These are phyloP conservation scores for Drosophila persimilis DNA, from an alignment of 1,140 invertebrate species.

Conservation along the genomic window DNA sequence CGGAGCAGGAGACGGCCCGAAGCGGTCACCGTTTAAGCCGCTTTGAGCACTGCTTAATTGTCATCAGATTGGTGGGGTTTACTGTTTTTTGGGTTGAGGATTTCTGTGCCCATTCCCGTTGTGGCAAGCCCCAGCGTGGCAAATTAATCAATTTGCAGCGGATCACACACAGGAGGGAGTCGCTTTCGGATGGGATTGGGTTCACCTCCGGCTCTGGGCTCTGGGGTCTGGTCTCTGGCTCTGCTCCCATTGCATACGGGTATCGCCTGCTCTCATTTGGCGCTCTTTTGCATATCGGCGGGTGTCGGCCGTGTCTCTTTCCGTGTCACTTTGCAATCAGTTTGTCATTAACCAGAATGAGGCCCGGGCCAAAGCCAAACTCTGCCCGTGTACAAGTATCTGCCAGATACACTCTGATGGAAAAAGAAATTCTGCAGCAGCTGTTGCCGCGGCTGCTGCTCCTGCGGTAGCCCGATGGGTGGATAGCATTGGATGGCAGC, in stretches of 20 bases:
- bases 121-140: constrained; percentile 51
- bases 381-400: constrained; percentile 1
- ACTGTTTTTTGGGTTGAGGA: constrained; percentile 4
- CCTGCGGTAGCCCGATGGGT: constrained; percentile 37
- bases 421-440: constrained; percentile 41
- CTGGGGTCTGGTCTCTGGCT: background rate
- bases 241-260: constrained; percentile 21
- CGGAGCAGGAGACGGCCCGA: constrained; percentile 34
- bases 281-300: constrained; percentile 18
- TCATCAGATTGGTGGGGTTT: constrained; percentile 56
- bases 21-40: constrained; percentile 54
- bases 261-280: constrained; percentile 32
- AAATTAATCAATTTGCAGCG: constrained; percentile 72
- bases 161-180: constrained; percentile 12
- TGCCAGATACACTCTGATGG: constrained; percentile 20
- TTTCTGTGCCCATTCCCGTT: constrained; percentile 58
- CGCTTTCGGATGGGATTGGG: constrained; percentile 3
- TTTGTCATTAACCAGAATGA: constrained; percentile 50
- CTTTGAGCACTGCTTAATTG: constrained; percentile 68
- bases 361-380: constrained; percentile 5
- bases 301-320: constrained; percentile 31
- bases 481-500: constrained; percentile 22
- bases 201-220: constrained; percentile 25
- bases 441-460: constrained; percentile 8
- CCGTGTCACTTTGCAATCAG: constrained; percentile 54